phyloP scores from a whole-genome alignment of 2,113 vertebrate species.

The Butorides virescens region DNA sequence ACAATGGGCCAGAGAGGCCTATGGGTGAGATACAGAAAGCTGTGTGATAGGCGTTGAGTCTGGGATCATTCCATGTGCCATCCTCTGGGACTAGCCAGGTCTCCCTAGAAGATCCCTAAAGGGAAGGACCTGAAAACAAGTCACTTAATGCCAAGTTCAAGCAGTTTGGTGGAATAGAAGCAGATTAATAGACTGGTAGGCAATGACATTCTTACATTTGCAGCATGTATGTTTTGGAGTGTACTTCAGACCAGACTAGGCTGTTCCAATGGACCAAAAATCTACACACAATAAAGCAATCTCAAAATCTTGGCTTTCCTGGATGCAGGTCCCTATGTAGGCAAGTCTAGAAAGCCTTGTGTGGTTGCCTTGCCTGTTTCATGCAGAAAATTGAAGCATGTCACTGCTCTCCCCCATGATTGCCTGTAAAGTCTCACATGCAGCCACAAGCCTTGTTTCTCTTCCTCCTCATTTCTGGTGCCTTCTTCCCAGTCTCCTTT shows the following conservation, averaged over 20 bases:
- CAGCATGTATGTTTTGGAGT: neutral
- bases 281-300: neutral
- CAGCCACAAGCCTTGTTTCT: neutral
- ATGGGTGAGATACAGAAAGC: neutral
- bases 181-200: neutral
- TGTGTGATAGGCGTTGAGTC: neutral
- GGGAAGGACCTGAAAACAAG: neutral
- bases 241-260: neutral
- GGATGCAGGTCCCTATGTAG: neutral
- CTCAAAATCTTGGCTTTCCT: neutral
- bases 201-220: neutral
- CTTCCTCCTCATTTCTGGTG: neutral
- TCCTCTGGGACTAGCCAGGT: neutral
- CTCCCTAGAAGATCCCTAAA: neutral
- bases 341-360: neutral
- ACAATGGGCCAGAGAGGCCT: rapidly evolving
- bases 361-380: neutral
- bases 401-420: neutral
- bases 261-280: neutral
- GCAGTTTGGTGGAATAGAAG: neutral
- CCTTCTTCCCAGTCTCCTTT: neutral
- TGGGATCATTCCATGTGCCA: neutral
- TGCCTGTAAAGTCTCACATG: neutral
- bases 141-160: neutral
- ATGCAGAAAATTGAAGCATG: neutral